phyloP scores from a whole-genome alignment of 1,140 invertebrate species.

The Leptopilina clavipes region DNA sequence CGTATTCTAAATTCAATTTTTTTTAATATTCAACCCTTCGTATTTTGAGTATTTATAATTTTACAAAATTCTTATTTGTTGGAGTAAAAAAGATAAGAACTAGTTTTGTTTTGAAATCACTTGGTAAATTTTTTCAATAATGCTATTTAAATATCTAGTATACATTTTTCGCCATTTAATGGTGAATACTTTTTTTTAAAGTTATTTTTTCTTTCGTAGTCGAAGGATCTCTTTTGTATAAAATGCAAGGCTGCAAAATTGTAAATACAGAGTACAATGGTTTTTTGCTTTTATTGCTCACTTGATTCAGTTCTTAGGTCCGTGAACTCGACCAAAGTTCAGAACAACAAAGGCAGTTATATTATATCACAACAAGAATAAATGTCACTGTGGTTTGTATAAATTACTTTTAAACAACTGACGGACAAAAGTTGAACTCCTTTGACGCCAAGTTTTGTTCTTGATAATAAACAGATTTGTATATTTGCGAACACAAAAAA shows the following conservation, averaged over 20 bases:
- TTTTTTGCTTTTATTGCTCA: constrained; percentile 31
- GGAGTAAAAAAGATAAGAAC: too few species aligned
- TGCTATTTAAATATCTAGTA: too few species aligned
- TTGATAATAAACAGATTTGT: not conserved
- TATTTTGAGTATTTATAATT: too few species aligned
- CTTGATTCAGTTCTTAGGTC: not conserved
- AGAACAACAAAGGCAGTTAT: constrained; percentile 22
- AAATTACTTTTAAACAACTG: constrained; percentile 14
- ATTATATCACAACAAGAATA: constrained; percentile 25
- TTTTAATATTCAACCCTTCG: too few species aligned
- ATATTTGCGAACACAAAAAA: not conserved
- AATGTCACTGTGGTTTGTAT: constrained; percentile 16
- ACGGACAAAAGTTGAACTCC: constrained; percentile 3
- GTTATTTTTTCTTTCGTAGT: constrained; percentile 1
- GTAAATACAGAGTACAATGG: not conserved
- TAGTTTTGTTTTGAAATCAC: too few species aligned
- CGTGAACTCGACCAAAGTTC: not conserved
- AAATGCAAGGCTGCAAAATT: not conserved
- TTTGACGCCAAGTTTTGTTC: not conserved
- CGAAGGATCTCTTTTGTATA: not conserved
- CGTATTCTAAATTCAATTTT: too few species aligned
- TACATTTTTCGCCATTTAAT: not conserved
- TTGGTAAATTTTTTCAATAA: too few species aligned
- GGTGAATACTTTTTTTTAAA: not conserved
- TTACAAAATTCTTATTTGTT: too few species aligned